phyloP scores from a whole-genome alignment of 2,113 vertebrate species.

The Phocoena sinus region DNA sequence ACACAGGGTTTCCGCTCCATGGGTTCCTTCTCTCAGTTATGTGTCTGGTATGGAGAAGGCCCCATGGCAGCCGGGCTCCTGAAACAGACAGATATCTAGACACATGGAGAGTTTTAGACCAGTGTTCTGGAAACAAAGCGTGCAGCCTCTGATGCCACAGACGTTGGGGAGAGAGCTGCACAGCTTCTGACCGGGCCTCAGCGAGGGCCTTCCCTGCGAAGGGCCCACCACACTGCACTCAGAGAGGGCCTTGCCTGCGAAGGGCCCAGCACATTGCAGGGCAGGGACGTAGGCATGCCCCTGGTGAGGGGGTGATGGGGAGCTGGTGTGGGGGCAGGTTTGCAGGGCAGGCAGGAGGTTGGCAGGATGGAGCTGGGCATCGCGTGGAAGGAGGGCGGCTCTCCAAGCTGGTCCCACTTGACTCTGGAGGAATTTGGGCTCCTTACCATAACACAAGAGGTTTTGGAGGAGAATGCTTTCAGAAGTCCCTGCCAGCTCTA shows the following conservation, averaged over 20 bases:
- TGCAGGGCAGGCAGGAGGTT: rapidly evolving
- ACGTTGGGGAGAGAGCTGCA: neutral
- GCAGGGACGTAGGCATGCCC: rapidly evolving
- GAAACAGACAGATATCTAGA: neutral
- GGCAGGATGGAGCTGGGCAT: neutral
- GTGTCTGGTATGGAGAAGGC: neutral
- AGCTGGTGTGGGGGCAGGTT: neutral
- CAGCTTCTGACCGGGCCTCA: neutral
- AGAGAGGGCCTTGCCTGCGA: neutral
- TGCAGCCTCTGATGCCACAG: neutral
- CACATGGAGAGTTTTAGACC: neutral
- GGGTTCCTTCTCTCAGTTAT: neutral
- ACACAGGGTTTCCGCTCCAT: rapidly evolving
- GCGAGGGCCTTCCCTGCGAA: neutral
- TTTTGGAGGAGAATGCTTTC: neutral
- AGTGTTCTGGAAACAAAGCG: neutral
- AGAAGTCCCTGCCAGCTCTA: neutral
- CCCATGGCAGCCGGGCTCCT: neutral
- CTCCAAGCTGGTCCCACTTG: neutral
- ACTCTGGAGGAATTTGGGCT: neutral
- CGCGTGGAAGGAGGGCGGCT: neutral
- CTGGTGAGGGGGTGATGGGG: neutral
- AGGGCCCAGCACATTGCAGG: neutral
- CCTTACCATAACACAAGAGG: neutral
- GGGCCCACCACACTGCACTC: neutral